These are phyloP conservation scores for Geodia barretti DNA, from an alignment of 37 sponge, comb jelly and placozoan genomes.

Conservation along the genomic window DNA sequence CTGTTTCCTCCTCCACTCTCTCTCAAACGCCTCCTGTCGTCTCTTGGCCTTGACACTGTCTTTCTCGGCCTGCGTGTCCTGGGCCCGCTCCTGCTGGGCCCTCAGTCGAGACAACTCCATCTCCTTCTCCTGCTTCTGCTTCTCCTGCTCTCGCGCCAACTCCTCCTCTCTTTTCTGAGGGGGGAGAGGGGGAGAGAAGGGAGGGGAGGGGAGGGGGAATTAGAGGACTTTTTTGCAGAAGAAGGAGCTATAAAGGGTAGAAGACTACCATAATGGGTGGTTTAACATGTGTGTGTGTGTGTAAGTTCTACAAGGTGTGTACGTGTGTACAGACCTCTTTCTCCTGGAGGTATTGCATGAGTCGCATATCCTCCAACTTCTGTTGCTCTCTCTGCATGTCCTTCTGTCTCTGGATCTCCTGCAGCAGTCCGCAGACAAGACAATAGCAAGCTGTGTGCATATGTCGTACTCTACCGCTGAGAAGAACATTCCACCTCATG, in stretches of 20 bases:
- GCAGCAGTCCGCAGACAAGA: too few species aligned
- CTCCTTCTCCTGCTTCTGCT: constrained; percentile 92
- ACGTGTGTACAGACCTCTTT: constrained; percentile 66
- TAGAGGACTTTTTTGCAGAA: background rate
- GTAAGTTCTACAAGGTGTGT: background rate
- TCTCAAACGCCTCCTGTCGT: constrained; percentile 95
- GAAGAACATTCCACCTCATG: too few species aligned
- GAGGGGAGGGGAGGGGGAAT: background rate
- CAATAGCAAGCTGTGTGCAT: too few species aligned
- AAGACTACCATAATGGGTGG: background rate
- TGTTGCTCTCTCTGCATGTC: constrained; percentile 70
- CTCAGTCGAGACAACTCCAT: constrained; percentile 90
- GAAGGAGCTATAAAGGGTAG: background rate
- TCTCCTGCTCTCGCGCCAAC: constrained; percentile 80
- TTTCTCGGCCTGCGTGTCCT: constrained; percentile 98
- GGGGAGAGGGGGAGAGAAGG: background rate
- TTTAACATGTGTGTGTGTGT: background rate
- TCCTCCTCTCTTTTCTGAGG: constrained; percentile 84
- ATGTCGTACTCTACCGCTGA: too few species aligned
- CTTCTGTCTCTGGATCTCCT: constrained; percentile 92
- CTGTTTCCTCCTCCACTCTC: constrained; percentile 95
- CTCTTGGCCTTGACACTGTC: constrained; percentile 95
- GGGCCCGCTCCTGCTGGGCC: constrained; percentile 96
- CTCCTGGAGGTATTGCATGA: constrained; percentile 90
- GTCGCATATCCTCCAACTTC: constrained; percentile 87